phyloP scores from a whole-genome alignment of 2,113 vertebrate species.

The Marmota monax region DNA sequence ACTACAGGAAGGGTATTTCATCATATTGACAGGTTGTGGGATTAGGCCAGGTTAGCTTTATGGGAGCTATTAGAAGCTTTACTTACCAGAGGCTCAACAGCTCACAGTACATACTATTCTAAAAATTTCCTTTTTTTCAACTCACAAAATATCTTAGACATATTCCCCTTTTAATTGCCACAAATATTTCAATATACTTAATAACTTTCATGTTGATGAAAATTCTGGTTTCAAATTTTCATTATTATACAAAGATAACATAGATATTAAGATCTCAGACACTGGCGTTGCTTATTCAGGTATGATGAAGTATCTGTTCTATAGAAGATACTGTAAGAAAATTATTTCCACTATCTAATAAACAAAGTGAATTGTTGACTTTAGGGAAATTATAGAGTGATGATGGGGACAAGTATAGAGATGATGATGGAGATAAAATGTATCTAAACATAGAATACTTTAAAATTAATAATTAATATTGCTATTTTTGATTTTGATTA shows the following conservation, averaged over 20 bases:
- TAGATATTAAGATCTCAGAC: neutral
- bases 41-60: neutral
- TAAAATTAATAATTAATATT: neutral
- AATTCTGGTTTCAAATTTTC: slow-evolving; percentile 23
- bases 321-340: neutral
- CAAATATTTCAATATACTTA: neutral
- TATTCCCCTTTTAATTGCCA: neutral
- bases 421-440: neutral
- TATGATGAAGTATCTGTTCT: neutral
- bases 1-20: neutral
- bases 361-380: neutral
- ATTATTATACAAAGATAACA: neutral
- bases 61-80: neutral
- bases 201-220: neutral
- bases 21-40: neutral
- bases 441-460: neutral
- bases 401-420: neutral
- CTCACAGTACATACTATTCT: neutral
- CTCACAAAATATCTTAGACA: neutral
- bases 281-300: neutral
- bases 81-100: neutral
- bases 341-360: neutral
- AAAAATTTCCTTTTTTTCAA: neutral
- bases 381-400: neutral
- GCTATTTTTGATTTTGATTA: neutral